Evolutionary conservation across 2,797 vertebrate genomes (phyloP).

Genomic region (Sebastes miniatus): DNA sequence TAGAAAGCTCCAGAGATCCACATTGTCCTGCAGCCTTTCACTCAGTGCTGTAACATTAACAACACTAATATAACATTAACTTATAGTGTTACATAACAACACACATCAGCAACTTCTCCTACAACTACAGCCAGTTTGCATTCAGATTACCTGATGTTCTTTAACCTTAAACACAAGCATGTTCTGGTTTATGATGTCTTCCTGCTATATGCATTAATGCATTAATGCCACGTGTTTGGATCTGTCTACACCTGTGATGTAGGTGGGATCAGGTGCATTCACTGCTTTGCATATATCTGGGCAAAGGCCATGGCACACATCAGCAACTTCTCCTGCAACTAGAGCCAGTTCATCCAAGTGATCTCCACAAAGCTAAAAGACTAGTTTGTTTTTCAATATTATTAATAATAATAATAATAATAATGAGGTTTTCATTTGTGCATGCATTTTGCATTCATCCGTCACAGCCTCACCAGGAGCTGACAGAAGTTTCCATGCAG

Average conservation of each 20-base stretch:
- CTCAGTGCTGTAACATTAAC: not conserved
- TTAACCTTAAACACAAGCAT: not conserved
- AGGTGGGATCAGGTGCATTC: too few relatives aligned
- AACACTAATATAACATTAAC: not conserved
- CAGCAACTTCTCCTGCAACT: not conserved
- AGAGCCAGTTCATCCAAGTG: too few relatives aligned
- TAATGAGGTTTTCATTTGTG: constrained; percentile 1
- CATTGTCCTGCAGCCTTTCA: not conserved
- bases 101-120: too few relatives aligned
- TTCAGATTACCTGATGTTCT: not conserved
- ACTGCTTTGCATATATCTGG: too few relatives aligned
- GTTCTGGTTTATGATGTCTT: not conserved
- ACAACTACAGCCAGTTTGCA: constrained; percentile 3
- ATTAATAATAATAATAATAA: too few relatives aligned
- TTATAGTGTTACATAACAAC: not conserved
- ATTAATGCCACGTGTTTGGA: too few relatives aligned
- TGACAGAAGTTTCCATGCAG: constrained; percentile 52
- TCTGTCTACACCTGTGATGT: too few relatives aligned
- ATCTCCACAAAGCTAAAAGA: not conserved
- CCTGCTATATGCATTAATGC: too few relatives aligned
- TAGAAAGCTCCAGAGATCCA: not conserved
- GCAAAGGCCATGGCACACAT: not conserved
- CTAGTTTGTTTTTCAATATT: too few relatives aligned
- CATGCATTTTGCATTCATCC: constrained; percentile 36
- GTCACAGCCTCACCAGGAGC: constrained; percentile 34